These are phyloP conservation scores for Setipinna tenuifilis DNA, from an alignment of 2,797 vertebrate genomes.

Conservation along the genomic window DNA sequence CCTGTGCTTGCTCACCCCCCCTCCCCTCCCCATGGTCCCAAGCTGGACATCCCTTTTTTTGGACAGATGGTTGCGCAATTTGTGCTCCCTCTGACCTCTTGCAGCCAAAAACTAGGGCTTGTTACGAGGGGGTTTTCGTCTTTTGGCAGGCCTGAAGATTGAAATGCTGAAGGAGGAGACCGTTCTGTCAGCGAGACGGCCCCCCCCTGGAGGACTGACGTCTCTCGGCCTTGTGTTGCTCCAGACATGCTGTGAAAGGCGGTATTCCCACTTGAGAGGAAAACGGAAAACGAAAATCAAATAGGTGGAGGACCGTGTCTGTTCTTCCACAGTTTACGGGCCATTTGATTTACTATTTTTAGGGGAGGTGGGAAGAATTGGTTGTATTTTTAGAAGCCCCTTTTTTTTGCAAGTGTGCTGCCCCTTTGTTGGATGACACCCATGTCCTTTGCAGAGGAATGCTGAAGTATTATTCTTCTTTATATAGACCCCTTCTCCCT, in stretches of 20 bases:
- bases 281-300: neutral
- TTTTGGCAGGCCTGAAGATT: neutral
- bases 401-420: neutral
- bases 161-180: no score
- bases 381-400: constrained; percentile 5
- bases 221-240: neutral
- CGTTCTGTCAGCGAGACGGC: no score
- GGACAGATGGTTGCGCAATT: no score
- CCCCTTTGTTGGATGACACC: neutral
- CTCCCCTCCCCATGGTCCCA: no score
- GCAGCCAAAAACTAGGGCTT: no score
- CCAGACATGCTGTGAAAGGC: neutral
- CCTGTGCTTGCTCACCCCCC: neutral
- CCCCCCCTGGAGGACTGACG: constrained; percentile 9
- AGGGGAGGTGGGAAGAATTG: neutral
- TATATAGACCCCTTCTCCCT: neutral
- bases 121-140: neutral
- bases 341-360: neutral
- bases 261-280: neutral
- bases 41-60: no score
- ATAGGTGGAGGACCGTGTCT: neutral
- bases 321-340: neutral
- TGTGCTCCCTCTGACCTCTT: no score
- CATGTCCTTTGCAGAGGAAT: constrained; percentile 30
- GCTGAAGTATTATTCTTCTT: constrained; percentile 7